Evolutionary conservation across 2,888 invertebrate genomes (phyloP).

Genomic region (Lobophora halterata): DNA sequence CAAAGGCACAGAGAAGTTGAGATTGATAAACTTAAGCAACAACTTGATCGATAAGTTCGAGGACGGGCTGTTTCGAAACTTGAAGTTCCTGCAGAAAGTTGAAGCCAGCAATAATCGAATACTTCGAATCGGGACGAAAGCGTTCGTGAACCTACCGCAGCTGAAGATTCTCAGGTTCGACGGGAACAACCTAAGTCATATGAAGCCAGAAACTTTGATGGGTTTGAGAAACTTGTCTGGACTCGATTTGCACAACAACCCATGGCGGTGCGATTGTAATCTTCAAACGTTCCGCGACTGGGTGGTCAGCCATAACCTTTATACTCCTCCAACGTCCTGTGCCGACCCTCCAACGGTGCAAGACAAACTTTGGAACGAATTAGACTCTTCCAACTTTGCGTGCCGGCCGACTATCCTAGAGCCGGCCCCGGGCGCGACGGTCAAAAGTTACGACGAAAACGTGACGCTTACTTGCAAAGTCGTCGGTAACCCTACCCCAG

Average conservation of each 20-base stretch:
- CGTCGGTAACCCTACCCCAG: conserved; percentile 87
- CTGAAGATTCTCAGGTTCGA: conserved; percentile 86
- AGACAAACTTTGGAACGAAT: conserved; percentile 88
- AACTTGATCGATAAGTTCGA: conserved; percentile 88
- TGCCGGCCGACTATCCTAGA: conserved; percentile 89
- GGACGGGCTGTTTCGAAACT: conserved; percentile 87
- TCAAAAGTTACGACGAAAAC: conserved; percentile 85
- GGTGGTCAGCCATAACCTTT: conserved; percentile 86
- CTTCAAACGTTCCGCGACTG: conserved; percentile 89
- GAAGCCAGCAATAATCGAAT: conserved; percentile 89
- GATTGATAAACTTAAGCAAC: conserved; percentile 87
- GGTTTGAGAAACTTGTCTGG: conserved; percentile 85
- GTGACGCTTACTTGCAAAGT: conserved; percentile 89
- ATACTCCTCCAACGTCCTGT: conserved; percentile 88
- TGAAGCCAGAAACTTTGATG: conserved; percentile 85
- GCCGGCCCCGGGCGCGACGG: conserved; percentile 79
- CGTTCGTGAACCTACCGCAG: conserved; percentile 85
- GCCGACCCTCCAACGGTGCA: conserved; percentile 84
- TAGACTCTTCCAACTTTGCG: conserved; percentile 88
- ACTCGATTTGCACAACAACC: conserved; percentile 89
- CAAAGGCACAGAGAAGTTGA: conserved; percentile 84
- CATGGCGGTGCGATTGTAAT: conserved; percentile 94
- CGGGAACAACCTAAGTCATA: conserved; percentile 87
- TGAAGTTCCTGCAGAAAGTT: conserved; percentile 88
- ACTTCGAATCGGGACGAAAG: conserved; percentile 84